Evolutionary conservation across 2,888 invertebrate genomes (phyloP).

Genomic region (Thera britannica): DNA sequence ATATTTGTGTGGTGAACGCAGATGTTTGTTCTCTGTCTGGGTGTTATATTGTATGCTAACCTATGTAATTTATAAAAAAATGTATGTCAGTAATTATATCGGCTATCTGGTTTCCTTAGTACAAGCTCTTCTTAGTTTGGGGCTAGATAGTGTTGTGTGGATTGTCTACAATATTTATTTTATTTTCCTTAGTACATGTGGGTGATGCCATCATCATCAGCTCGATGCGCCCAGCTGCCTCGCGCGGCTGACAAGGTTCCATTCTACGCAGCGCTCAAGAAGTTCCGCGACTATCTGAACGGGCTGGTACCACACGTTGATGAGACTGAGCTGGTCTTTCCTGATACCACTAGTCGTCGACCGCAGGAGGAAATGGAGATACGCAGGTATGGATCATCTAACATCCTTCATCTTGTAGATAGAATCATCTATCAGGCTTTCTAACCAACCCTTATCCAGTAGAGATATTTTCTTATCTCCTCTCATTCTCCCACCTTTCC

Average conservation of each 20-base stretch:
- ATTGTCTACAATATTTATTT: too few species aligned
- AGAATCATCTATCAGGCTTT: not conserved
- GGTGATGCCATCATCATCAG: conserved; percentile 99
- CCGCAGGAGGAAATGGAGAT: conserved; percentile 84
- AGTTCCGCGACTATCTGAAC: conserved; percentile 97
- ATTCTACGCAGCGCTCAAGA: conserved; percentile 97
- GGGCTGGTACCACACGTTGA: conserved; percentile 93
- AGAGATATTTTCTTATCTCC: too few species aligned
- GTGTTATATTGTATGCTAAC: too few species aligned
- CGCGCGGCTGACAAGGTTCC: conserved; percentile 99
- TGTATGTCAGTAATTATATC: too few species aligned
- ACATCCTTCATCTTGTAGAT: not conserved
- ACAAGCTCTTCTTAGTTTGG: too few species aligned
- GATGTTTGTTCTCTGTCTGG: too few species aligned
- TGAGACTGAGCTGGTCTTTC: conserved; percentile 94
- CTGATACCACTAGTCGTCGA: conserved; percentile 77
- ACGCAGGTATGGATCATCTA: conserved; percentile 62
- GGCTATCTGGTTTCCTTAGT: too few species aligned
- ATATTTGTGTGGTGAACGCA: too few species aligned
- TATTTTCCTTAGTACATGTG: conserved; percentile 92
- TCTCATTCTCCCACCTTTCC: not conserved
- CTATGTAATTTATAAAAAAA: too few species aligned
- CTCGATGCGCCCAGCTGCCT: conserved; percentile 98
- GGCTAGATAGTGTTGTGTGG: too few species aligned
- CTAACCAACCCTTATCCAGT: too few species aligned